These are phyloP conservation scores for Arenaria interpres DNA, from an alignment of 2,113 vertebrate species.

Conservation along the genomic window DNA sequence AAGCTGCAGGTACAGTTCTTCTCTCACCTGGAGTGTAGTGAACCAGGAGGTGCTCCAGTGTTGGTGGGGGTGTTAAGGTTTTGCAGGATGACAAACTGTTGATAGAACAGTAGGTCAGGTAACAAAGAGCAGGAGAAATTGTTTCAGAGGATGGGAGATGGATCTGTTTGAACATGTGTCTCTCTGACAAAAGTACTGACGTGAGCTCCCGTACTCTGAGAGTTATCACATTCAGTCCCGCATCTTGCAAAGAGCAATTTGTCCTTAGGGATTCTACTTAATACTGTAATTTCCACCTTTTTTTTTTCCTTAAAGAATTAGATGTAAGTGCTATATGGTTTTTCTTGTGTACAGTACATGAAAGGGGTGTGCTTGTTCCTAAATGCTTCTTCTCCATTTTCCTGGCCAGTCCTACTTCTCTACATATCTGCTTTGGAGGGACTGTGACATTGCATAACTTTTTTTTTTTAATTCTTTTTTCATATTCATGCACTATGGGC, in stretches of 20 bases:
- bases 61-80: background rate
- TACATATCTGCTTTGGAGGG: background rate
- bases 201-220: background rate
- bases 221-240: background rate
- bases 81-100: background rate
- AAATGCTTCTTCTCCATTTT: background rate
- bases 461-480: background rate
- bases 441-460: background rate
- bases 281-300: background rate
- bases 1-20: background rate
- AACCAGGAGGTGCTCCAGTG: background rate
- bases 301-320: background rate
- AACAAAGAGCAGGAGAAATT: background rate
- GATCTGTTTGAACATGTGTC: background rate
- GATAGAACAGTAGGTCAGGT: background rate
- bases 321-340: accelerated
- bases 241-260: background rate
- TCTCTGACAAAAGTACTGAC: background rate
- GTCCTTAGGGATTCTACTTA: background rate
- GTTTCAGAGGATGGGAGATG: background rate
- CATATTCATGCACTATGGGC: accelerated
- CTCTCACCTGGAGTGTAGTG: background rate
- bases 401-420: background rate
- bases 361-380: background rate
- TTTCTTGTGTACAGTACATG: background rate